Evolutionary conservation across 2,888 invertebrate genomes (phyloP).

Genomic region (Dryobota labecula): DNA sequence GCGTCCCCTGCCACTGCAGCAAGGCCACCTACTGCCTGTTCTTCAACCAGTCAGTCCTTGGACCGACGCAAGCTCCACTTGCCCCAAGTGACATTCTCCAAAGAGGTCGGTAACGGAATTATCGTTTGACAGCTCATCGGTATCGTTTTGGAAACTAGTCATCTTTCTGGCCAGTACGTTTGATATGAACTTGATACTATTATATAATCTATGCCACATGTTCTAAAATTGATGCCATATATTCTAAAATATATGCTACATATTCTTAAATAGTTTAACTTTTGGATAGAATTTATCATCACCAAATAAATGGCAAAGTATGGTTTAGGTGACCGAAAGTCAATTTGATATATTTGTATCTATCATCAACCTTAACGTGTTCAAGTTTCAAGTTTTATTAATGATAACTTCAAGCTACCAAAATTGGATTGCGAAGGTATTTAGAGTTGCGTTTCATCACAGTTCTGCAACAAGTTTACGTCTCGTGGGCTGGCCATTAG

Average conservation of each 20-base stretch:
- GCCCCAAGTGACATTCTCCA: slow-evolving; percentile 96
- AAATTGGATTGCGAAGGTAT: slow-evolving; percentile 36
- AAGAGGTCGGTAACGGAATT: slow-evolving; percentile 97
- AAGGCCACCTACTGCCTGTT: slow-evolving; percentile 93
- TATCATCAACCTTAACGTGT: neutral
- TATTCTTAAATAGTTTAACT: neutral
- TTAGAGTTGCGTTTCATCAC: slow-evolving; percentile 9
- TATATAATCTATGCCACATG: neutral
- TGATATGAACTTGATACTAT: slow-evolving; percentile 29
- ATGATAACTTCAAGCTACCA: slow-evolving; percentile 25
- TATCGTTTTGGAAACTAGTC: slow-evolving; percentile 71
- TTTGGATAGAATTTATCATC: neutral
- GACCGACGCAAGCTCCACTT: slow-evolving; percentile 93
- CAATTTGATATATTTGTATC: slow-evolving; percentile 24
- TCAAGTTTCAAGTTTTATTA: slow-evolving; percentile 5
- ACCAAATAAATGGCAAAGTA: neutral
- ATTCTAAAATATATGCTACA: neutral
- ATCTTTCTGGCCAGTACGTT: slow-evolving; percentile 57
- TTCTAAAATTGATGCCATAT: neutral
- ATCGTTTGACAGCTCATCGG: slow-evolving; percentile 91
- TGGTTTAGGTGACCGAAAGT: slow-evolving; percentile 2
- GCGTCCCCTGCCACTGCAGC: slow-evolving; percentile 85
- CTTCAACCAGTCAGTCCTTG: slow-evolving; percentile 91
- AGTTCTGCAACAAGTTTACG: slow-evolving; percentile 36
- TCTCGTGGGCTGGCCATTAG: slow-evolving; percentile 44